These are phyloP conservation scores for Megaceryle alcyon DNA, from an alignment of 2,797 vertebrate genomes.

Conservation along the genomic window DNA sequence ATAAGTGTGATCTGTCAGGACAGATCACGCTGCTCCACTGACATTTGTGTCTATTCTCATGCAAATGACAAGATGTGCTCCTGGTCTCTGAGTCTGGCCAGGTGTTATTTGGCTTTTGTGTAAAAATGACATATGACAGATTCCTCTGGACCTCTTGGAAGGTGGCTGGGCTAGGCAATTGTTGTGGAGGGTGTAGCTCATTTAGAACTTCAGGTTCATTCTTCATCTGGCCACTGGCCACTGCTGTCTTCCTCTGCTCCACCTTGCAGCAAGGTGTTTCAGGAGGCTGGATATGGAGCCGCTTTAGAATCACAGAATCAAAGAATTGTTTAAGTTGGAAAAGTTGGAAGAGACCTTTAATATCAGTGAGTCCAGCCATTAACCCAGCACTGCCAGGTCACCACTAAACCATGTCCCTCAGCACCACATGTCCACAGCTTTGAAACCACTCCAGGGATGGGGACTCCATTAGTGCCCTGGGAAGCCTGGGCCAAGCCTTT, in stretches of 20 bases:
- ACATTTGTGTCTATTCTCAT: not conserved
- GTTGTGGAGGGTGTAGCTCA: not conserved
- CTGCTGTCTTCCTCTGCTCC: not conserved
- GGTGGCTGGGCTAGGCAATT: not conserved
- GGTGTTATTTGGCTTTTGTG: not conserved
- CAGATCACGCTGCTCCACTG: not conserved
- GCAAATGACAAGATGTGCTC: not conserved
- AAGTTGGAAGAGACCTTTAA: not conserved
- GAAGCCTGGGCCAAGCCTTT: not conserved
- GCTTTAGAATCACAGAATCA: not conserved
- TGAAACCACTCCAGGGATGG: not conserved
- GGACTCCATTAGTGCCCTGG: not conserved
- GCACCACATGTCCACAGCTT: not conserved
- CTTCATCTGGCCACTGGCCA: not conserved
- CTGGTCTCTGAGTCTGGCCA: not conserved
- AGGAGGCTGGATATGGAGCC: not conserved
- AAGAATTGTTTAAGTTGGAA: not conserved
- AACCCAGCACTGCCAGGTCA: not conserved
- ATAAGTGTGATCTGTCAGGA: accelerated
- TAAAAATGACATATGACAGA: not conserved
- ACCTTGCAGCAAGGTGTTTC: not conserved
- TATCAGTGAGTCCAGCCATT: not conserved
- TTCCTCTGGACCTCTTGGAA: not conserved
- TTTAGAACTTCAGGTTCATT: not conserved
- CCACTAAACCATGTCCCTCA: not conserved